These are phyloP conservation scores for Panulirus ornatus DNA, from an alignment of 1,140 invertebrate species.

Conservation along the genomic window DNA sequence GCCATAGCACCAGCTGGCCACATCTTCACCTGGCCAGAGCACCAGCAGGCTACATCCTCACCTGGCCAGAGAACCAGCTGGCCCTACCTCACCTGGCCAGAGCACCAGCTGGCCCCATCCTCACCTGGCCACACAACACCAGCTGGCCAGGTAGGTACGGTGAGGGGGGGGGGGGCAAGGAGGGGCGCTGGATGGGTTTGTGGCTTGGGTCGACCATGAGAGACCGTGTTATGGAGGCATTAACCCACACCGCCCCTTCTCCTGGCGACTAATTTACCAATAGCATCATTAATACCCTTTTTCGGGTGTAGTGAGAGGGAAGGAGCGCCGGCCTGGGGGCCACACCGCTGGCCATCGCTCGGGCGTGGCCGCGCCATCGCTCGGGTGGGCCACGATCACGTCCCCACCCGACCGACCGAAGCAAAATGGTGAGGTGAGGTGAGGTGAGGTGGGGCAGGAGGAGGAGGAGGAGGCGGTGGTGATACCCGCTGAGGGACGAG, in stretches of 20 bases:
- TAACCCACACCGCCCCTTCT: constrained; percentile 36
- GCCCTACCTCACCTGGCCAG: too few species aligned
- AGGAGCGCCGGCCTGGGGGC: neutral
- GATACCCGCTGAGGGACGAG: neutral
- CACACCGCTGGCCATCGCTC: neutral
- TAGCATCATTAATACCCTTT: constrained; percentile 50
- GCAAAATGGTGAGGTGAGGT: neutral
- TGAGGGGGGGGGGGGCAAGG: neutral
- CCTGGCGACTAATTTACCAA: constrained; percentile 35
- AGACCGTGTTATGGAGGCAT: neutral
- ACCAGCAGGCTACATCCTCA: too few species aligned
- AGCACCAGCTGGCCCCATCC: too few species aligned
- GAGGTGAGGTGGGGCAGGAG: too few species aligned
- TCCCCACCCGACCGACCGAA: neutral
- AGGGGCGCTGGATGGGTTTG: neutral
- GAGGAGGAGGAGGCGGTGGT: too few species aligned
- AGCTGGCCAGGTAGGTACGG: too few species aligned
- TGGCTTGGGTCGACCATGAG: neutral
- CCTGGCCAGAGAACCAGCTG: too few species aligned
- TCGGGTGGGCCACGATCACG: neutral
- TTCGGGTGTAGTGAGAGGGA: constrained; percentile 41
- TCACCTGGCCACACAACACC: too few species aligned
- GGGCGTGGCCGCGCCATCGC: neutral
- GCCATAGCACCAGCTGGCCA: too few species aligned
- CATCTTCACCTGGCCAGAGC: too few species aligned